These are phyloP conservation scores for Procambarus clarkii DNA, from an alignment of 1,140 invertebrate genomes.

Conservation along the genomic window DNA sequence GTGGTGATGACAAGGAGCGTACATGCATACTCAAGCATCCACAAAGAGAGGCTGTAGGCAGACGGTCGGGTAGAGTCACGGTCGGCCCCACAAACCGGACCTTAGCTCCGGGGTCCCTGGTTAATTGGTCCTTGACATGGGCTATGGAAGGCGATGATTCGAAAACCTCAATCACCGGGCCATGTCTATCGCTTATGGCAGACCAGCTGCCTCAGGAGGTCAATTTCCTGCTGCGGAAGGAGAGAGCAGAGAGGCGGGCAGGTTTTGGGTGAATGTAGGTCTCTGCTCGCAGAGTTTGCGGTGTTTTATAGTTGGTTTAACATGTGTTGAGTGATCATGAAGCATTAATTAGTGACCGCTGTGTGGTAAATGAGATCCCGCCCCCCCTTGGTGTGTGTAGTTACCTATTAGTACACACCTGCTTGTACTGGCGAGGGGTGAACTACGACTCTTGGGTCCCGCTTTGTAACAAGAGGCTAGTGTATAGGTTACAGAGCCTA, in stretches of 20 bases:
- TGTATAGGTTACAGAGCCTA: too few relatives aligned
- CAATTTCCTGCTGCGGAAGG: neutral
- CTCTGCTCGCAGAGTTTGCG: neutral
- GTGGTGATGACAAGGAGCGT: conserved; percentile 48
- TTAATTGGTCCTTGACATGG: conserved; percentile 19
- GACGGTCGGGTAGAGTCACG: neutral
- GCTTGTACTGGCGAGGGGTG: too few relatives aligned
- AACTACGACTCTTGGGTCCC: too few relatives aligned
- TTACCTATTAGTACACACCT: too few relatives aligned
- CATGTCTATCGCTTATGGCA: neutral
- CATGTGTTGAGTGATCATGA: neutral
- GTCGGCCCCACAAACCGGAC: neutral
- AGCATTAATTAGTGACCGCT: neutral
- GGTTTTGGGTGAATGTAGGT: neutral
- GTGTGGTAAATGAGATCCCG: conserved; percentile 10
- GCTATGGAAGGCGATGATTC: conserved; percentile 11
- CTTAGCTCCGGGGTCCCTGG: neutral
- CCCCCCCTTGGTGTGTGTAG: neutral
- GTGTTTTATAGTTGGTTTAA: too few relatives aligned
- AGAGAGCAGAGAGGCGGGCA: neutral
- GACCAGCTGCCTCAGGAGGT: neutral
- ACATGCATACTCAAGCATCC: conserved; percentile 48
- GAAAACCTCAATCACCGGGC: neutral
- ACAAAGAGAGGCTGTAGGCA: conserved; percentile 26
- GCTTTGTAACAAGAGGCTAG: too few relatives aligned